These are phyloP conservation scores for Apteryx owenii DNA, from an alignment of 2,113 vertebrate genomes.

Conservation along the genomic window DNA sequence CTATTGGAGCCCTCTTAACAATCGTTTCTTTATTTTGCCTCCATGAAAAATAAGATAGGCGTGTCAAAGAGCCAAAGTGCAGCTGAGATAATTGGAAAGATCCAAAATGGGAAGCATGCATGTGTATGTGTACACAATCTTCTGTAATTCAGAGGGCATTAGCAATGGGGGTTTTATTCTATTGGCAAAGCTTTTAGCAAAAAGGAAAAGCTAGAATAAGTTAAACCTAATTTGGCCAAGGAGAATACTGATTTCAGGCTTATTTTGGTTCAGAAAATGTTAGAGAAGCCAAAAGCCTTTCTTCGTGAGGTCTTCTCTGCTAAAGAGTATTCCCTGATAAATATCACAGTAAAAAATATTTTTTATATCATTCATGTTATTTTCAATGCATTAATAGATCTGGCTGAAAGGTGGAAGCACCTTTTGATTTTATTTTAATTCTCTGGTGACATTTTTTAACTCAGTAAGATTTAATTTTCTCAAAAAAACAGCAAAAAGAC, in stretches of 20 bases:
- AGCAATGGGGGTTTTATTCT: not conserved
- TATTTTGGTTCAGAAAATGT: not conserved
- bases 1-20: constrained; percentile 5
- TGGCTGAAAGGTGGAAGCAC: not conserved
- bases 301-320: not conserved
- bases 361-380: not conserved
- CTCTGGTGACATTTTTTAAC: not conserved
- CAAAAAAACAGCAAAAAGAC: not conserved
- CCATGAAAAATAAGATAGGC: not conserved
- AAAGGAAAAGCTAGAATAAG: not conserved
- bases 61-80: constrained; percentile 1
- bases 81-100: constrained; percentile 31
- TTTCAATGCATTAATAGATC: not conserved
- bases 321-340: not conserved
- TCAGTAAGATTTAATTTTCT: not conserved
- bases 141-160: not conserved
- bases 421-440: not conserved
- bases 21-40: not conserved
- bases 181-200: not conserved
- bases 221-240: not conserved
- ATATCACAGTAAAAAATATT: not conserved
- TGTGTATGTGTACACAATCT: not conserved
- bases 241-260: not conserved
- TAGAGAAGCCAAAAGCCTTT: not conserved
- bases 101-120: not conserved